Evolutionary conservation across 2,113 vertebrate species (phyloP).

Genomic region (Lamprologus tigripictilis): DNA sequence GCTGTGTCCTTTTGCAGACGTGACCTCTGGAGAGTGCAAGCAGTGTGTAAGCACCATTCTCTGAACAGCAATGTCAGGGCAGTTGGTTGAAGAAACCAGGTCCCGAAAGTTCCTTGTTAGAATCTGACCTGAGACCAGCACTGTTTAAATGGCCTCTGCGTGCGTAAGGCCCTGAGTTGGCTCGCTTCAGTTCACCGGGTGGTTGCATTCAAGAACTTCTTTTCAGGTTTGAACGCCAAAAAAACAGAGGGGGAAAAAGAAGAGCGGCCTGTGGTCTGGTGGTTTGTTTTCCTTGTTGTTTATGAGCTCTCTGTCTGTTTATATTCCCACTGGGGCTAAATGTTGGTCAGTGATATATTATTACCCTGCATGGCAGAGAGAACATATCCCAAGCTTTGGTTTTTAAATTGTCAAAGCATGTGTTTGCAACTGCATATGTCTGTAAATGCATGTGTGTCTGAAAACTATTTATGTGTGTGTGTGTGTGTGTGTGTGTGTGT

Average conservation of each 20-base stretch:
- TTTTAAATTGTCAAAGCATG: constrained; percentile 61
- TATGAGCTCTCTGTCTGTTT: constrained; percentile 12
- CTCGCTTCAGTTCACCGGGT: neutral
- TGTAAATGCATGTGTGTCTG: neutral
- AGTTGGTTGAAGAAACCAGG: neutral
- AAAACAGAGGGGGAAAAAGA: neutral
- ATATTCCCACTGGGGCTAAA: constrained; percentile 47
- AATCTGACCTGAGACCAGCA: constrained; percentile 21
- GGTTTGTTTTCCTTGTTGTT: constrained; percentile 8
- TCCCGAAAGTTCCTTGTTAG: neutral
- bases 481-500: neutral
- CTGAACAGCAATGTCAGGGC: neutral
- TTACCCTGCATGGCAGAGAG: constrained; percentile 95
- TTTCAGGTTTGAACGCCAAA: neutral
- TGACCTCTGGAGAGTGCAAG: constrained; percentile 9
- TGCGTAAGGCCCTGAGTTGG: constrained; percentile 51
- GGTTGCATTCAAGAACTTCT: neutral
- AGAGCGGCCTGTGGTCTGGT: constrained; percentile 12
- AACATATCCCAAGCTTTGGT: constrained; percentile 86
- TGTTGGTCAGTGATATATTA: constrained; percentile 64
- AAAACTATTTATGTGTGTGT: neutral
- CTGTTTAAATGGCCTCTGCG: constrained; percentile 8
- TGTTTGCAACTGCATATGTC: constrained; percentile 22
- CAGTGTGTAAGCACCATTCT: constrained; percentile 38
- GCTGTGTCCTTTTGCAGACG: neutral